phyloP scores from a whole-genome alignment of 2,888 invertebrate species.

The Deilephila elpenor region DNA sequence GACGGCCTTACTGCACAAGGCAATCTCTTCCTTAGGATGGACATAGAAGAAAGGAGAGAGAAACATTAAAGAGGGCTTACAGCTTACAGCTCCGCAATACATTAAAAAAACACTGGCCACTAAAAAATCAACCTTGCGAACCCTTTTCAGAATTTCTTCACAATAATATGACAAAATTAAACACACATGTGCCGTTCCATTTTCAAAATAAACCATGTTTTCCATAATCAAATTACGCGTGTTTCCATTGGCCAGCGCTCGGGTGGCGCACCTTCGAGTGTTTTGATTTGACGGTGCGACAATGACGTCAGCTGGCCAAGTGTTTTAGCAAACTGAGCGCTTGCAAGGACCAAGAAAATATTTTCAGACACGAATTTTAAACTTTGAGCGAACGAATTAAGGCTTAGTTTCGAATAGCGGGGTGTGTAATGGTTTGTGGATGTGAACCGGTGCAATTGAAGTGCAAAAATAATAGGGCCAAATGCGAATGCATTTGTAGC shows the following conservation, averaged over 20 bases:
- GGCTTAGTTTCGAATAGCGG: slow-evolving; percentile 41
- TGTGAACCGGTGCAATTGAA: slow-evolving; percentile 70
- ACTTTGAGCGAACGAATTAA: slow-evolving; percentile 29
- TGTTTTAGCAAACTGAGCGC: slow-evolving; percentile 68
- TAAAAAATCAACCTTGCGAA: not conserved
- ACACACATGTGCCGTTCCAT: slow-evolving; percentile 48
- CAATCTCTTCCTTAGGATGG: no score
- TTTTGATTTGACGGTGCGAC: slow-evolving; percentile 74
- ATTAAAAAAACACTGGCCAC: not conserved
- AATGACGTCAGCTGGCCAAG: slow-evolving; percentile 54
- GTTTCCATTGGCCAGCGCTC: slow-evolving; percentile 77
- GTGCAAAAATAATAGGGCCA: slow-evolving; percentile 71
- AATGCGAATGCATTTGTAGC: slow-evolving; percentile 74
- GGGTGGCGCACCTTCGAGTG: slow-evolving; percentile 67
- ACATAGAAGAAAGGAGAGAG: no score
- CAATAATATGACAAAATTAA: slow-evolving; percentile 39
- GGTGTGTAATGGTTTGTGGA: slow-evolving; percentile 46
- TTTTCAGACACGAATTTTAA: slow-evolving; percentile 30
- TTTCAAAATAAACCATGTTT: slow-evolving; percentile 66
- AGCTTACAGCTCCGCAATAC: no score
- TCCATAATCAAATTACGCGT: slow-evolving; percentile 72
- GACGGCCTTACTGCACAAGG: no score
- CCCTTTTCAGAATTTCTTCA: not conserved
- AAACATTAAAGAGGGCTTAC: no score
- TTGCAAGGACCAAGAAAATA: slow-evolving; percentile 45